Base-by-base conservation (phyloP, 1,140 invertebrate species). In the Heliconius hermathena region DNA sequence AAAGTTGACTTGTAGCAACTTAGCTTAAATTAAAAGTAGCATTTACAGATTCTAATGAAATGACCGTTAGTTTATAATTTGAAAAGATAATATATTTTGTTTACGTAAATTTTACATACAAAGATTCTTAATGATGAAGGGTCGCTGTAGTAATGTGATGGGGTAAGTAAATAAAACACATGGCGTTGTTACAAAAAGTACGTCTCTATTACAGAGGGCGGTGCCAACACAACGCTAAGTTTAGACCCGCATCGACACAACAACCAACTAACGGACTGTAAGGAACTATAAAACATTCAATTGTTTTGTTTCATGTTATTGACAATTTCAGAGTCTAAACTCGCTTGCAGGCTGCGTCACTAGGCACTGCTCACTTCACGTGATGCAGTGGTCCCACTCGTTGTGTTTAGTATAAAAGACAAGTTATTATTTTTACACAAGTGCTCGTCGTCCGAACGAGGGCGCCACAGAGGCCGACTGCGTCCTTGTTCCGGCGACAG, bases 151-250 rank as follows among this genome's bases (percentile, higher is more conserved):
- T 46, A 46, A 16, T 3, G n/a, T 20, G 22, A n/a, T n/a, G n/a
- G 57, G 49, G 74, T 46, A 29, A 20, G 36, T 74, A 89, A 89
- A 91, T 90, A 85, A 89, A 90, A 91, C 84, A 78, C 85, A 54
- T 33, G 57, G 73, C 70, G 71, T 91, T 66, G 89, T 90, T 91
- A 91, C 85, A 90, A 91, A 91, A 91, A 91, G 90, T 91, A 91
- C 87, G 84, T 91, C 87, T 91, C 90, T 91, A 91, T 91, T 91
- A 89, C 72, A 89, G 89, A 89, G 84, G 83, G 87, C 83, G 74
- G 71, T 52, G 74, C 49, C 66, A 13, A 76, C 54, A 54, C 46
- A 54, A 54, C 20, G 54, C 73, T 13, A 74, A 74, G 18, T 57
- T 74, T 74, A 74, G 73, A 74, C 73, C 73, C 49, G 16, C 20